Evolutionary conservation across 2,113 vertebrate genomes (phyloP).

Genomic region (Hystrix cristata): DNA sequence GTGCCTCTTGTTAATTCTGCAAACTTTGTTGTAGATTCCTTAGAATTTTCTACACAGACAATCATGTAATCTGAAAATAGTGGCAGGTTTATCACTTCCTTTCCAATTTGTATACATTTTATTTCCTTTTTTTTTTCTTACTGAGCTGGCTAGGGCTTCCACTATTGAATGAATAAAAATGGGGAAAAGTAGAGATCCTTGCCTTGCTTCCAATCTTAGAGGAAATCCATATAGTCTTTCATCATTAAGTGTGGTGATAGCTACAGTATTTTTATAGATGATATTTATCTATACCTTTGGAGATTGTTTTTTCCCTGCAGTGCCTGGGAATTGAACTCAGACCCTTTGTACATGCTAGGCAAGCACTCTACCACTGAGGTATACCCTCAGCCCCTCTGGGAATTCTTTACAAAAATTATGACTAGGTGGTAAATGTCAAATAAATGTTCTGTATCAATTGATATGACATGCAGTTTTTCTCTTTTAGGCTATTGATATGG

Average conservation of each 20-base stretch:
- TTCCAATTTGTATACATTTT: background rate
- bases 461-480: background rate
- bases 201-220: background rate
- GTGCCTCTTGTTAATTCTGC: background rate
- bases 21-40: background rate
- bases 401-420: background rate
- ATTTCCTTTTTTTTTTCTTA: slow-evolving; percentile 32
- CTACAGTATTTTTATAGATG: background rate
- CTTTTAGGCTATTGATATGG: background rate
- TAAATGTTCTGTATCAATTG: slow-evolving; percentile 21
- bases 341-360: background rate
- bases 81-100: background rate
- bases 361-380: background rate
- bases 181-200: background rate
- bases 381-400: background rate
- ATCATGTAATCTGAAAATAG: slow-evolving; percentile 35
- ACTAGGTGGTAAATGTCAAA: background rate
- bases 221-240: background rate
- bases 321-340: background rate
- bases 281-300: background rate
- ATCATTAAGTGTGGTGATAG: background rate
- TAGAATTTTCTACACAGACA: background rate
- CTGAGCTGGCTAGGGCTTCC: background rate
- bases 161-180: background rate
- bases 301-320: background rate